phyloP scores from a whole-genome alignment of 1,140 invertebrate species.

The Temnothorax longispinosus region DNA sequence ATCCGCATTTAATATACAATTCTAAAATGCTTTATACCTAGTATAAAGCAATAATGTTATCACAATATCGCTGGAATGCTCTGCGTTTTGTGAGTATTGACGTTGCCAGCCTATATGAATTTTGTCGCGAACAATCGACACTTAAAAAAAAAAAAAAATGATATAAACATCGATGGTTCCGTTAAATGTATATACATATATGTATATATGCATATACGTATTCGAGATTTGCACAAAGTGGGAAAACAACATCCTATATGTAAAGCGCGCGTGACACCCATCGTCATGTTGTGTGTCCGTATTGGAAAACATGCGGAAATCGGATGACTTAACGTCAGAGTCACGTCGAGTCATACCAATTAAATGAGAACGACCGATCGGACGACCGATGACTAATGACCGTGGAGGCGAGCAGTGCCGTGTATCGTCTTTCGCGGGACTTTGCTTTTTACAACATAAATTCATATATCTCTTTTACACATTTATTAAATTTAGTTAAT shows the following conservation, averaged over 20 bases:
- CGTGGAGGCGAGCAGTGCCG: not conserved
- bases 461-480: not conserved
- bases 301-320: constrained; percentile 25
- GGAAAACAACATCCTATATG: not conserved
- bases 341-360: not conserved
- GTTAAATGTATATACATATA: not conserved
- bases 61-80: too few relatives aligned
- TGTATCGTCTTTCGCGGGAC: not conserved
- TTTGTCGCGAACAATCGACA: too few relatives aligned
- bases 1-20: not conserved
- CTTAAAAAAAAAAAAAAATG: not conserved
- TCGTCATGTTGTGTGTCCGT: not conserved
- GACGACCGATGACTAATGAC: constrained; percentile 8
- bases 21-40: not conserved
- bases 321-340: not conserved
- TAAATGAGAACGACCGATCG: constrained; percentile 14
- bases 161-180: not conserved
- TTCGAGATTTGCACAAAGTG: not conserved
- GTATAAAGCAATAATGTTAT: too few relatives aligned
- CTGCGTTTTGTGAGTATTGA: too few relatives aligned
- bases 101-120: too few relatives aligned
- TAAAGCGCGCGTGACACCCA: not conserved
- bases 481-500: not conserved
- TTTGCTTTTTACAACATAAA: not conserved
- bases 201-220: too few relatives aligned